These are phyloP conservation scores for Carassius gibelio DNA, from an alignment of 2,113 vertebrate species.

Conservation along the genomic window DNA sequence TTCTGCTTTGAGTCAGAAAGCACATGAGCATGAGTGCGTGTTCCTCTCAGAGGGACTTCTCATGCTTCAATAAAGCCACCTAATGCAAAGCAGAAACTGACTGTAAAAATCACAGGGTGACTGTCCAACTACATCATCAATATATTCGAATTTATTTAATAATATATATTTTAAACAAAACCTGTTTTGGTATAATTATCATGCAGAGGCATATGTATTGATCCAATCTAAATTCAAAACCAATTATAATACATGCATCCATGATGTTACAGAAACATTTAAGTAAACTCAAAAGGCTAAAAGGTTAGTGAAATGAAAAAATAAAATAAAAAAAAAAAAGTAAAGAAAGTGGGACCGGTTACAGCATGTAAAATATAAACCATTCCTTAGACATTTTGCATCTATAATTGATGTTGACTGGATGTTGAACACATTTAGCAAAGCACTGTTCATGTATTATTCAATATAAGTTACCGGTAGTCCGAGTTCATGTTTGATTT, in stretches of 20 bases:
- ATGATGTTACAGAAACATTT: background rate
- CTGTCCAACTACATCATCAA: background rate
- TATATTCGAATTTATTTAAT: no score
- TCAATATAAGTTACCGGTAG: no score
- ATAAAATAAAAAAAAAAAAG: no score
- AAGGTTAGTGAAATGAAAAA: no score
- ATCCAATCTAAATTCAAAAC: background rate
- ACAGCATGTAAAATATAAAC: background rate
- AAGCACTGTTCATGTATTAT: background rate
- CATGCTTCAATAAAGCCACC: background rate
- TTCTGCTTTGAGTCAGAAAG: background rate
- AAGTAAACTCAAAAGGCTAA: no score
- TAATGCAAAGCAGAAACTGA: no score
- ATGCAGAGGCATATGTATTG: no score
- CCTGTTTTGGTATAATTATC: no score
- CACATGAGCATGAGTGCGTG: conserved; percentile 20
- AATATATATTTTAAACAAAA: no score
- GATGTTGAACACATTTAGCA: background rate
- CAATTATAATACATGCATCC: background rate
- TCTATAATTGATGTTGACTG: background rate
- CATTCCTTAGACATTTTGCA: background rate
- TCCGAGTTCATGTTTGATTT: background rate
- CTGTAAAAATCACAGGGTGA: background rate
- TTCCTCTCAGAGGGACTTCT: background rate
- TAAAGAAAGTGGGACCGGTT: background rate